Conservation (phyloP, 2,113 vertebrate genomes). For the Paraplagusia blochii region DNA sequence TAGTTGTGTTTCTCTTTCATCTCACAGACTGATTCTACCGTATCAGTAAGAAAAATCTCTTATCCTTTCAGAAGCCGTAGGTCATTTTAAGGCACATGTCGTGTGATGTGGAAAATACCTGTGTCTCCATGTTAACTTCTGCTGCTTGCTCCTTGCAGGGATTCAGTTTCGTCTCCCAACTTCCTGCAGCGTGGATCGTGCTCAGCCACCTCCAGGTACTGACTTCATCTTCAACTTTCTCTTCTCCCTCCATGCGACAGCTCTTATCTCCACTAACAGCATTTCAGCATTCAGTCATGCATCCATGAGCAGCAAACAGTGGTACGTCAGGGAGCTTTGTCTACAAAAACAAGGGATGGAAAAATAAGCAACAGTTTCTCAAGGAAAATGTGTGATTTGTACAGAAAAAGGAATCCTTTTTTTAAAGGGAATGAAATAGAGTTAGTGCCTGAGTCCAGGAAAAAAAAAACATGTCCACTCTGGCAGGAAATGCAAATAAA, state of each 20-base stretch:
- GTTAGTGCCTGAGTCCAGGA: too few relatives aligned
- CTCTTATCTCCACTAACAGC: slow-evolving; percentile 26
- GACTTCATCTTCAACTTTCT: slow-evolving; percentile 9
- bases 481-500: too few relatives aligned
- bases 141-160: slow-evolving; percentile 71
- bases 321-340: not conserved
- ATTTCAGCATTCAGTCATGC: slow-evolving; percentile 41
- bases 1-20: slow-evolving; percentile 52
- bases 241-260: slow-evolving; percentile 15
- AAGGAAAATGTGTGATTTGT: too few relatives aligned
- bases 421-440: too few relatives aligned
- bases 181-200: slow-evolving; percentile 76
- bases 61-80: too few relatives aligned
- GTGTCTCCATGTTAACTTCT: slow-evolving; percentile 47
- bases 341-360: not conserved
- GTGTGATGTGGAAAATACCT: slow-evolving; percentile 18
- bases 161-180: slow-evolving; percentile 83
- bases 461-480: too few relatives aligned
- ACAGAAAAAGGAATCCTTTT: too few relatives aligned
- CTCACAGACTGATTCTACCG: not conserved
- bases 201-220: slow-evolving; percentile 76
- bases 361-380: not conserved
- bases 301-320: slow-evolving; percentile 14
- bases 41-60: not conserved
- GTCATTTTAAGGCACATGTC: slow-evolving; percentile 2